Conservation (phyloP, 2,888 invertebrate genomes). For the Agriopis marginaria region DNA sequence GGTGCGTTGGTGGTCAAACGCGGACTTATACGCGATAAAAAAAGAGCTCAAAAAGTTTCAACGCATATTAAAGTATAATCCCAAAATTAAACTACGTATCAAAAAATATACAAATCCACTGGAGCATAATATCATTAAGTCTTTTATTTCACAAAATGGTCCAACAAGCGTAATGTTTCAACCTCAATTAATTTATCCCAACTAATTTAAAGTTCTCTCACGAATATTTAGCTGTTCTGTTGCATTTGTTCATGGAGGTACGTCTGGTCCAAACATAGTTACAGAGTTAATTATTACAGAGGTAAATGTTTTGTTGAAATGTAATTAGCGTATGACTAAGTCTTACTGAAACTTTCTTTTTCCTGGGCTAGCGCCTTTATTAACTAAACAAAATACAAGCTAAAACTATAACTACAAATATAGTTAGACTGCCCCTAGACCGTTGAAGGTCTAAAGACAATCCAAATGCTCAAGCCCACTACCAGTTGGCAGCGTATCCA, state of each 20-base stretch:
- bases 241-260: constrained; percentile 11
- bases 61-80: too few species aligned
- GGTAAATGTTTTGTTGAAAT: not conserved
- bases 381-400: too few species aligned
- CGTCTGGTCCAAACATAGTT: constrained; percentile 15
- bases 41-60: too few species aligned
- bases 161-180: constrained; percentile 5
- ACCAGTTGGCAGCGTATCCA: too few species aligned
- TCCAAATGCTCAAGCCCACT: too few species aligned
- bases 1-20: too few species aligned
- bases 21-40: too few species aligned
- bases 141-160: constrained; percentile 5
- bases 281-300: not conserved
- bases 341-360: too few species aligned
- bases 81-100: not conserved
- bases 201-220: constrained; percentile 26
- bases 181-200: constrained; percentile 22
- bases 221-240: constrained; percentile 8
- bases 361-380: too few species aligned
- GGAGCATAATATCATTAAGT: not conserved
- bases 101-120: not conserved
- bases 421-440: too few species aligned
- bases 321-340: not conserved
- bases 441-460: too few species aligned
- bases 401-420: too few species aligned